Percentiles rank a stretch among this genome's conserved stretches.
Conservation (phyloP, 2,797 vertebrate species). For the Sardinella longiceps region DNA sequence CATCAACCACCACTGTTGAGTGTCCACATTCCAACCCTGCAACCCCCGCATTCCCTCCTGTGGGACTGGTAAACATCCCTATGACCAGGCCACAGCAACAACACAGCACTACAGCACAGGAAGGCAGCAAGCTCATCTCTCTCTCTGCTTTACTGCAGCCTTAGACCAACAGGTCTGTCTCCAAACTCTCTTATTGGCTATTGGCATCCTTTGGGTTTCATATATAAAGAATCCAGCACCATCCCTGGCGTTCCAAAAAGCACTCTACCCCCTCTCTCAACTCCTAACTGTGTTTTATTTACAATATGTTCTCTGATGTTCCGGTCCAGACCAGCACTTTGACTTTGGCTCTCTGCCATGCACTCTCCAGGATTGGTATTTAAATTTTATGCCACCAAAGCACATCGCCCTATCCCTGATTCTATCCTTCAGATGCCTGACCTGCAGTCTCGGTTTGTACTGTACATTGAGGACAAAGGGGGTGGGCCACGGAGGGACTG, state of each 20-base stretch:
- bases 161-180: background rate
- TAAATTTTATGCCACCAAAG: background rate
- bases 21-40: conserved; percentile 22
- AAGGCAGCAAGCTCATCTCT: background rate
- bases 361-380: conserved; percentile 32
- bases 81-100: background rate
- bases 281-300: background rate
- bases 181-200: background rate
- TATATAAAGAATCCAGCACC: background rate
- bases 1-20: background rate
- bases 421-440: background rate
- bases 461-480: no score
- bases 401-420: conserved; percentile 2
- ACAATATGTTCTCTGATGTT: background rate
- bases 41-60: background rate
- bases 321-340: background rate
- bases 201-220: background rate
- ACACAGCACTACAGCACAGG: background rate
- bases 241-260: no score
- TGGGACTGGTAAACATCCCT: background rate
- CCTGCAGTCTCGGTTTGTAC: conserved; percentile 3
- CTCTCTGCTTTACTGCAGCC: background rate
- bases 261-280: background rate
- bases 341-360: background rate
- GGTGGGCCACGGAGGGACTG: background rate